Percentiles rank a stretch among this genome's conserved stretches.
These are phyloP conservation scores for Paramormyrops hopkinsi DNA, from an alignment of 2,797 vertebrate species.

Conservation along the genomic window DNA sequence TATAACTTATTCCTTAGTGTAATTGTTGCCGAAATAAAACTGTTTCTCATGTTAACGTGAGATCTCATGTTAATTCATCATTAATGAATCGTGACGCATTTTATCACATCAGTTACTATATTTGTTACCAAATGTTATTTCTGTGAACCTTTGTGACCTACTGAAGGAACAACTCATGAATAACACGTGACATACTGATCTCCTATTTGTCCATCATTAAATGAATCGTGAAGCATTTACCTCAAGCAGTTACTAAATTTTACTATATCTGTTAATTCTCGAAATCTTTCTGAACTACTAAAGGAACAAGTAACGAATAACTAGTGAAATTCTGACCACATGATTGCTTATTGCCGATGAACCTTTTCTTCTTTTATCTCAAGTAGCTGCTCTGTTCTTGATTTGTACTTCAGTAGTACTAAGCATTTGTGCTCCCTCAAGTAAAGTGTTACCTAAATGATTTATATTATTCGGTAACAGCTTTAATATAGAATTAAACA, in stretches of 20 bases:
- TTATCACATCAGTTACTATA: not conserved
- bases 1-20: not conserved
- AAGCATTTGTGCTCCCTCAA: not conserved
- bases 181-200: not conserved
- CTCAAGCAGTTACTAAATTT: not conserved
- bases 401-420: not conserved
- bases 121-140: not conserved
- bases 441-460: not conserved
- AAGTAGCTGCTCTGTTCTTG: not conserved
- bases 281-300: not conserved
- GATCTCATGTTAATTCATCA: not conserved
- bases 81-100: not conserved
- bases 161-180: not conserved
- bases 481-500: not conserved
- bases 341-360: not conserved
- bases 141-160: not conserved
- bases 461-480: not conserved
- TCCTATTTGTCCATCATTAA: not conserved
- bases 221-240: not conserved
- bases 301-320: not conserved
- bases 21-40: not conserved
- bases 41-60: not conserved
- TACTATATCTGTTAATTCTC: not conserved
- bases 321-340: not conserved
- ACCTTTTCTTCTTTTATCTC: not conserved